Conservation (phyloP, 2,113 vertebrate species). For the Daphoenositta chrysoptera region DNA sequence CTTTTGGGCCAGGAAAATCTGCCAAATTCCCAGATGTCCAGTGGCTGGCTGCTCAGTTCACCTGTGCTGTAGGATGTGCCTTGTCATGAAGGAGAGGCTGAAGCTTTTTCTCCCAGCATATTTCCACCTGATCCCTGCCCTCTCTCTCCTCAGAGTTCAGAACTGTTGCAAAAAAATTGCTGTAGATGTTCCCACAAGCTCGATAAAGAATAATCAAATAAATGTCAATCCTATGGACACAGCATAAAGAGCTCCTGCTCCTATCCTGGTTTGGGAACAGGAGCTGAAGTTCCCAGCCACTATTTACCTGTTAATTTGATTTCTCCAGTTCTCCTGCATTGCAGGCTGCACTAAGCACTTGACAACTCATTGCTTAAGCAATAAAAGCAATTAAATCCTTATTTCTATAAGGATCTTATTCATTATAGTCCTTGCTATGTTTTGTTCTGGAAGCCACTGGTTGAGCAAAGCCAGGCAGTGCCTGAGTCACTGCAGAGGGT, state of each 20-base stretch:
- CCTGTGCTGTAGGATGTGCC: not conserved
- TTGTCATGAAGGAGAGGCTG: not conserved
- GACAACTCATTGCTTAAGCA: not conserved
- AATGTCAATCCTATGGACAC: not conserved
- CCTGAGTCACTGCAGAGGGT: not conserved
- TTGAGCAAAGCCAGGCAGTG: not conserved
- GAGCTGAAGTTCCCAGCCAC: not conserved
- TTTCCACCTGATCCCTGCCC: not conserved
- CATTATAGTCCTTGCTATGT: not conserved
- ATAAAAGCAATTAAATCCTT: slow-evolving; percentile 13
- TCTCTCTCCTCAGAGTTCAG: not conserved
- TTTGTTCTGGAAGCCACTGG: not conserved
- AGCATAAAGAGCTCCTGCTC: not conserved
- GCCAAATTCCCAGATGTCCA: not conserved
- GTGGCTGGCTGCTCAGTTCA: not conserved
- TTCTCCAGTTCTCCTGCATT: not conserved
- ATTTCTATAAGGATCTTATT: not conserved
- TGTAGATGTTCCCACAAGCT: not conserved
- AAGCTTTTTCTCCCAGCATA: not conserved
- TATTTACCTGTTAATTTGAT: not conserved
- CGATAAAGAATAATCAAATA: not conserved
- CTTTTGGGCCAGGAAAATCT: not conserved
- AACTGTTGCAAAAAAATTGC: not conserved
- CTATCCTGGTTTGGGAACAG: not conserved
- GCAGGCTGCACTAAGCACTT: not conserved